Evolutionary conservation across 2,113 vertebrate genomes (phyloP).

Genomic region (rabbit (Oryctolagus cuniculus)): mOryCun1.1 NC_091438.1:93681001-93681500

Average conservation of each 20-base stretch:
- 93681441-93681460: too few relatives aligned
- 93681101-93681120: neutral
- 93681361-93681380: neutral
- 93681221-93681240: neutral
- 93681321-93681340: neutral
- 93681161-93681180: neutral
- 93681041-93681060: neutral
- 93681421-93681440: neutral
- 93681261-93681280: neutral
- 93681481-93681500: neutral
- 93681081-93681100: neutral
- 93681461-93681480: neutral
- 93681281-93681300: rapidly evolving
- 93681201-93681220: neutral
- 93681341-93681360: neutral
- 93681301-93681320: neutral
- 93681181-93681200: neutral
- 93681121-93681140: neutral
- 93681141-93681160: neutral
- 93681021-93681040: neutral
- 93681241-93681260: neutral
- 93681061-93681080: neutral
- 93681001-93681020: neutral
- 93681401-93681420: neutral
- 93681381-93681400: neutral